Evolutionary conservation across 2,888 invertebrate genomes (phyloP), one percentile per base, ranked within the genome.

Genomic region (Cremastobaeus sp.): DNA sequence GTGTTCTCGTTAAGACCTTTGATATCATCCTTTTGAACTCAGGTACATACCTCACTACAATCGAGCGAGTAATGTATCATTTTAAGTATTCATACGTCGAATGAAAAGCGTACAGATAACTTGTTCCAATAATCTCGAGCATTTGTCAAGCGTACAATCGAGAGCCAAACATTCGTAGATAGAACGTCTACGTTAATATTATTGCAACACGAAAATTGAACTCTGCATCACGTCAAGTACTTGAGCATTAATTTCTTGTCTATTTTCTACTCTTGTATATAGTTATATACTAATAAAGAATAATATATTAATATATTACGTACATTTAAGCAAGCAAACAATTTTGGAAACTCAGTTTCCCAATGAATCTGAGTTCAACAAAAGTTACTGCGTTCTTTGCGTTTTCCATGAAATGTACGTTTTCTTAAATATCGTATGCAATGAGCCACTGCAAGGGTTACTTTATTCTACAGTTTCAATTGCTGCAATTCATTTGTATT

Each of bases 231-330:
- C 35, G 15, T 55, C 55, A 39, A 65, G 30, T 8, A 17, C 48
- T 41, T 30, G 17, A 39, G 20, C 45, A 48, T 57, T 54, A 35
- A 54, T 68, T 72, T 59, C 41, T 45, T 41, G 55, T 71, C 47
- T 76, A 74, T 79, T 79, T 78, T 79, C 73, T 77, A 79, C 76
- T 75, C 62, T 76, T 79, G 79, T 79, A 79, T 72, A 79, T 79
- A 78, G 62, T 64, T 39, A 66, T 50, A 39, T 74, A 72, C 60
- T 50, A 71, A 73, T 66, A 43, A 60, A 65, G 48, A 45, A 45
- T 60, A 68, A 17, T 66, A 55, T 62, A 75, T 66, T 71, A 76
- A 68, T 74, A 55, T 66, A 75, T 62, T 55, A 39, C 55, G 43
- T 69, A 64, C 59, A 66, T 64, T 60, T 37, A 54, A 37, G 48